A percentile compares a stretch with the other conserved stretches of the same genome.
These are phyloP conservation scores for Nephrotoma appendiculata DNA, from an alignment of 2,888 invertebrate species.

Conservation along the genomic window DNA sequence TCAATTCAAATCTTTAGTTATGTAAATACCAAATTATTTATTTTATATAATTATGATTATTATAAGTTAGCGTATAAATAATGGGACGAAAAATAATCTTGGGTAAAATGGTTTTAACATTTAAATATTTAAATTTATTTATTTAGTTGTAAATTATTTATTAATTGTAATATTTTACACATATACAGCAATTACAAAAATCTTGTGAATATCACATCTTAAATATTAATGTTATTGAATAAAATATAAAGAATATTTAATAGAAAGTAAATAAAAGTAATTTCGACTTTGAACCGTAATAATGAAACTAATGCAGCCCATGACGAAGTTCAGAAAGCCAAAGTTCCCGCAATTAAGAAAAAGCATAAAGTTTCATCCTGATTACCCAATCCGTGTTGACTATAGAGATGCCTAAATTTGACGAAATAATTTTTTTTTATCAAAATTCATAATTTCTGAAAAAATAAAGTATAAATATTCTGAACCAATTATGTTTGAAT, in stretches of 20 bases:
- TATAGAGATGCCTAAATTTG: no score
- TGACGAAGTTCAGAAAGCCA: no score
- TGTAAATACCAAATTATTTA: neutral
- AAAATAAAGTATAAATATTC: no score
- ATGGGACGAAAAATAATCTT: neutral
- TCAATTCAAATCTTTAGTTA: neutral
- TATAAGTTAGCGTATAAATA: neutral
- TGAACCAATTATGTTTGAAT: no score
- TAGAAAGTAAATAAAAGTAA: no score
- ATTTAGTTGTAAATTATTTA: neutral
- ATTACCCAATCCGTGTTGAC: no score
- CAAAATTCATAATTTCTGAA: no score
- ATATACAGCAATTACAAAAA: neutral
- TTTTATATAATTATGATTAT: neutral
- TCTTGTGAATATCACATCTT: neutral
- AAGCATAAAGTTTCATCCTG: no score
- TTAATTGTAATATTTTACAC: neutral
- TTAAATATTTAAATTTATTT: neutral
- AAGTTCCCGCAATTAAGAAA: no score
- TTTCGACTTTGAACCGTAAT: no score
- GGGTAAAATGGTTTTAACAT: neutral
- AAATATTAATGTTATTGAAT: neutral
- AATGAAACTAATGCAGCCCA: no score
- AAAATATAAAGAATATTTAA: neutral
- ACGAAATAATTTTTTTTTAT: no score